These are phyloP conservation scores for Characodon lateralis DNA, from an alignment of 2,797 vertebrate genomes.

Conservation along the genomic window DNA sequence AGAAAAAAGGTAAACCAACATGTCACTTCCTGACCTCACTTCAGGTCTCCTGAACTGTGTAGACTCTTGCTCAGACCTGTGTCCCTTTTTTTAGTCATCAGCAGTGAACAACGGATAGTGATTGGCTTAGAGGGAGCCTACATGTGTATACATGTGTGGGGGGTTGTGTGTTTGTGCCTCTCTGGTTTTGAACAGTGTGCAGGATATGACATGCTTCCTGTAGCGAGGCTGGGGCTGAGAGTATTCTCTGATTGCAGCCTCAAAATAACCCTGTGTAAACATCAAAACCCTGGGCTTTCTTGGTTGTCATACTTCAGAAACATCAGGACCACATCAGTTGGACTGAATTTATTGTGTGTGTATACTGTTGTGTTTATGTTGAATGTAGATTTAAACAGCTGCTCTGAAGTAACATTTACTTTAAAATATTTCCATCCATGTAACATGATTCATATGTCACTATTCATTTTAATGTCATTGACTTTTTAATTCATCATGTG, in stretches of 20 bases:
- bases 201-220: conserved; percentile 76
- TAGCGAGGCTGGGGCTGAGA: conserved; percentile 48
- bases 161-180: conserved; percentile 34
- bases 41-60: conserved; percentile 18
- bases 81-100: conserved; percentile 43
- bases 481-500: conserved; percentile 42
- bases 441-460: conserved; percentile 22
- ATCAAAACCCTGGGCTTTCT: conserved; percentile 45
- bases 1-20: conserved; percentile 88
- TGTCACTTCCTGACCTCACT: conserved; percentile 33
- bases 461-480: conserved; percentile 46
- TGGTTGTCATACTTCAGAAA: conserved; percentile 44
- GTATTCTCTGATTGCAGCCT: conserved; percentile 67
- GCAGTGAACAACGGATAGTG: conserved; percentile 39
- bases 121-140: conserved; percentile 29
- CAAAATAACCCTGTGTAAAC: conserved; percentile 70
- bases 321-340: conserved; percentile 36
- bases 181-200: conserved; percentile 55
- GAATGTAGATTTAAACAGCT: conserved; percentile 2
- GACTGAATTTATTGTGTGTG: conserved; percentile 6
- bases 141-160: conserved; percentile 19
- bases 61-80: conserved; percentile 31
- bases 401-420: conserved; percentile 36
- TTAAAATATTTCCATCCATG: conserved; percentile 21
- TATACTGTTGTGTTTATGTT: conserved; percentile 24